These are phyloP conservation scores for Gorsachius magnificus DNA, from an alignment of 2,797 vertebrate genomes.

Conservation along the genomic window DNA sequence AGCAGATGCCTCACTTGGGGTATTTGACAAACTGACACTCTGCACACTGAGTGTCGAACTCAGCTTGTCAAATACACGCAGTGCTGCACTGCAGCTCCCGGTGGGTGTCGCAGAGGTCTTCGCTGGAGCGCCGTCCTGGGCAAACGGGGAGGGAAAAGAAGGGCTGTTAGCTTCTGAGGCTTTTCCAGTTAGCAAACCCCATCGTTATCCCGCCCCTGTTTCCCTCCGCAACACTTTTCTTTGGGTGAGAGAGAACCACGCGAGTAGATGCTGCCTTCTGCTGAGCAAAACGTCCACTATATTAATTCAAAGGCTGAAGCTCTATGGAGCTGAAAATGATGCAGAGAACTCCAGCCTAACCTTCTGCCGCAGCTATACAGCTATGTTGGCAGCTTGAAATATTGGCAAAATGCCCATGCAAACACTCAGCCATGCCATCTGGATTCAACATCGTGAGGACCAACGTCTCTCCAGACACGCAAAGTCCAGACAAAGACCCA, in stretches of 20 bases:
- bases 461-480: neutral
- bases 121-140: neutral
- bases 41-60: conserved; percentile 93
- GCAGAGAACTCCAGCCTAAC: neutral
- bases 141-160: neutral
- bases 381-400: neutral
- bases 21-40: conserved; percentile 99
- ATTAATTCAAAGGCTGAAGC: neutral
- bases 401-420: neutral
- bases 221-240: neutral
- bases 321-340: neutral
- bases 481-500: neutral
- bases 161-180: neutral
- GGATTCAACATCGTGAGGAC: neutral
- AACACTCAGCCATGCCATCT: neutral
- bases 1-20: conserved; percentile 94
- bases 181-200: neutral
- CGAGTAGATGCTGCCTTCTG: neutral
- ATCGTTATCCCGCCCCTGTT: neutral
- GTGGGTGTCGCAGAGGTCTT: neutral
- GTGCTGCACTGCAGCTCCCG: conserved; percentile 75
- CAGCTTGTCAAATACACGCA: conserved; percentile 99
- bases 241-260: neutral
- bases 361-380: neutral
- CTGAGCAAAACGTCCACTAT: neutral